phyloP scores from a whole-genome alignment of 2,888 invertebrate genomes.

The Piscicola geometra region DNA sequence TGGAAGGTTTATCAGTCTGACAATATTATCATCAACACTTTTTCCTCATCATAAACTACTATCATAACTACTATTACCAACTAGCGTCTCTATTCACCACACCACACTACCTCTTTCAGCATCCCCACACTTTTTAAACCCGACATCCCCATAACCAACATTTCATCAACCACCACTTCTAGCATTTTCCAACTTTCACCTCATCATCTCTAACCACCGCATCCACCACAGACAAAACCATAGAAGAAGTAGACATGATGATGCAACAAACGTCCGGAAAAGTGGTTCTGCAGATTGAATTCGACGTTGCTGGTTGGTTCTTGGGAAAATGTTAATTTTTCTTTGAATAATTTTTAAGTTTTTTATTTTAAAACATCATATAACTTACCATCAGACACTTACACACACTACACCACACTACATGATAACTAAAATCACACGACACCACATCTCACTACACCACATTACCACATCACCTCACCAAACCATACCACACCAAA shows the following conservation, averaged over 20 bases:
- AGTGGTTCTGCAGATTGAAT: slow-evolving; percentile 76
- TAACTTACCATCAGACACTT: no score
- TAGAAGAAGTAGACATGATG: slow-evolving; percentile 56
- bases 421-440: not conserved
- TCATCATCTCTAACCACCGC: no score
- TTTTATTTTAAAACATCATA: no score
- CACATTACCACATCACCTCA: no score
- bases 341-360: not conserved
- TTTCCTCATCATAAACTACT: not conserved
- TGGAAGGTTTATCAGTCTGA: slow-evolving; percentile 48
- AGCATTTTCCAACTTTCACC: no score
- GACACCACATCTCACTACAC: not conserved
- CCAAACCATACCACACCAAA: no score
- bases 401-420: not conserved
- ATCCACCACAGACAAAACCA: slow-evolving; percentile 46
- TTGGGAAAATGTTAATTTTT: not conserved
- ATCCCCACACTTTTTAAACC: no score
- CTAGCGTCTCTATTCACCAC: no score
- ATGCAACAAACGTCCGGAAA: slow-evolving; percentile 57
- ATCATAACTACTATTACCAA: no score
- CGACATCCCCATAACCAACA: no score
- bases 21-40: not conserved
- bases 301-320: slow-evolving; percentile 69
- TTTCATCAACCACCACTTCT: no score
- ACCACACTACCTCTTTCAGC: no score